phyloP scores from a whole-genome alignment of 2,113 vertebrate genomes.

The Nycticebus coucang region DNA sequence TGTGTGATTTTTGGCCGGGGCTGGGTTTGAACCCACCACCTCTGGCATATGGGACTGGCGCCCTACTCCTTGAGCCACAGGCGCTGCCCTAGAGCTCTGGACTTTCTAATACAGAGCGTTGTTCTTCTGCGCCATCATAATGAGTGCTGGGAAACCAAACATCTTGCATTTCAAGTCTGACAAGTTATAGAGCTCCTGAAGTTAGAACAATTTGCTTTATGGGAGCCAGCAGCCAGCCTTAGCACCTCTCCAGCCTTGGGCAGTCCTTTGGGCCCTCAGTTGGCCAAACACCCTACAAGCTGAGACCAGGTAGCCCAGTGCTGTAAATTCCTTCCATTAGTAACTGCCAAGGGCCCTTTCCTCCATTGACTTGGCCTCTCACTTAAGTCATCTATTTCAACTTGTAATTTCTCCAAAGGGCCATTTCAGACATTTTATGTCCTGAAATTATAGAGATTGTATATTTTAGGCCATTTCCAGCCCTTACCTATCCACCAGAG shows the following conservation, averaged over 20 bases:
- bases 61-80: too few species aligned
- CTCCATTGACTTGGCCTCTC: neutral
- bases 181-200: neutral
- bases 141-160: neutral
- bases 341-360: constrained; percentile 34
- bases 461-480: constrained; percentile 22
- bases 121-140: neutral
- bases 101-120: neutral
- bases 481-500: neutral
- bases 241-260: neutral
- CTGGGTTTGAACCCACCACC: too few species aligned
- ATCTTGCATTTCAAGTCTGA: neutral
- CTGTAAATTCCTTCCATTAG: constrained; percentile 48
- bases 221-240: neutral
- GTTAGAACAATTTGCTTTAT: constrained; percentile 14
- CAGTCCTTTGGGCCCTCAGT: neutral
- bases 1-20: too few species aligned
- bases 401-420: constrained; percentile 55
- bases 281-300: neutral
- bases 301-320: constrained; percentile 27
- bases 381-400: neutral
- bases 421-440: constrained; percentile 45
- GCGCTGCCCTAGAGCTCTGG: neutral
- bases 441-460: constrained; percentile 45
- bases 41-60: too few species aligned